These are phyloP conservation scores for Pampus argenteus DNA, from an alignment of 2,797 vertebrate species.

Conservation along the genomic window DNA sequence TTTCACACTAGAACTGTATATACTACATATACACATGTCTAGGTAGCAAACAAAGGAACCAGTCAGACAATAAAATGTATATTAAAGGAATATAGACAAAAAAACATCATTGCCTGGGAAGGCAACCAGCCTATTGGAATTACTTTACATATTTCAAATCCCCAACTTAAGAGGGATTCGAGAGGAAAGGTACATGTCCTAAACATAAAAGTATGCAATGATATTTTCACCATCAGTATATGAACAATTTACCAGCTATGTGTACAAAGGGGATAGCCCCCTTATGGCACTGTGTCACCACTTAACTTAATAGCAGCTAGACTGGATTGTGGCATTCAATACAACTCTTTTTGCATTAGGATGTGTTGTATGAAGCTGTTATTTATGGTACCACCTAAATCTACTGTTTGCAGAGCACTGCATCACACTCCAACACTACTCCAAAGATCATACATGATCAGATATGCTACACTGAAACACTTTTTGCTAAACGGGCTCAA, in stretches of 20 bases:
- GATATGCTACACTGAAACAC: not conserved
- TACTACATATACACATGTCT: not conserved
- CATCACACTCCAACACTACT: slow-evolving; percentile 22
- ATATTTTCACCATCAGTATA: slow-evolving; percentile 4
- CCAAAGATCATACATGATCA: too few relatives aligned
- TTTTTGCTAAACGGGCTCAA: too few relatives aligned
- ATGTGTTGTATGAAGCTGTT: slow-evolving; percentile 7
- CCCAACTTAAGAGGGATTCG: not conserved
- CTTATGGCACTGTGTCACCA: slow-evolving; percentile 18
- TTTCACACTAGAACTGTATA: not conserved
- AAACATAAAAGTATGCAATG: not conserved
- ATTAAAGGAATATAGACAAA: not conserved
- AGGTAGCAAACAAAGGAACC: not conserved
- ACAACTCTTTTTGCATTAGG: slow-evolving; percentile 8
- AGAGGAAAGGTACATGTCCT: not conserved
- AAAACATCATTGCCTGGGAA: too few relatives aligned
- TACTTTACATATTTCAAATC: slow-evolving; percentile 14
- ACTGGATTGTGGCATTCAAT: slow-evolving; percentile 11
- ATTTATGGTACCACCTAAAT: slow-evolving; percentile 1
- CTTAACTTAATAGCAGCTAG: slow-evolving; percentile 11
- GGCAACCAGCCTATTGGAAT: not conserved
- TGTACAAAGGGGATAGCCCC: not conserved
- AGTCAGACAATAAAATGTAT: not conserved
- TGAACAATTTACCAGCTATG: slow-evolving; percentile 16
- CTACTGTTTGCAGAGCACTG: slow-evolving; percentile 25